These are phyloP conservation scores for Arothron firmamentum DNA, from an alignment of 2,113 vertebrate species.

Conservation along the genomic window DNA sequence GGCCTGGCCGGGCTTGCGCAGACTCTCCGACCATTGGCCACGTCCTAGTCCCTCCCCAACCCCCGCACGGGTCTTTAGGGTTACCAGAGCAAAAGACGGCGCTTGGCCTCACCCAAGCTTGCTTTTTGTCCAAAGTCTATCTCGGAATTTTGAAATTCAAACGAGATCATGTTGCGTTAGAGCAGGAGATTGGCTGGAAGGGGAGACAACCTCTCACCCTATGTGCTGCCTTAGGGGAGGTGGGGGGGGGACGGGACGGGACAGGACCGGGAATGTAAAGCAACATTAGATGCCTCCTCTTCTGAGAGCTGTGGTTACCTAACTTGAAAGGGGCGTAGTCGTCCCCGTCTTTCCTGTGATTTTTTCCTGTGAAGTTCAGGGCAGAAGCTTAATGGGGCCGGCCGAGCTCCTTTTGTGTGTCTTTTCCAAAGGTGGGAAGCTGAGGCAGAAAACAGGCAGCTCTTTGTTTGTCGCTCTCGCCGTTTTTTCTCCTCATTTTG, in stretches of 20 bases:
- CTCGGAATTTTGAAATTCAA: conserved; percentile 12
- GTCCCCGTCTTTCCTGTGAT: conserved; percentile 61
- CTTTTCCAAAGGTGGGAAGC: conserved; percentile 71
- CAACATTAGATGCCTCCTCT: conserved; percentile 47
- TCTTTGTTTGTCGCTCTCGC: conserved; percentile 33
- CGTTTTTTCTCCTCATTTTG: conserved; percentile 34
- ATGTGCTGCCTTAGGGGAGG: conserved; percentile 17
- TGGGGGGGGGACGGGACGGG: conserved; percentile 22
- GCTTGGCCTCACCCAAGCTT: conserved; percentile 10
- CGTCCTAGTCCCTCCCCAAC: conserved; percentile 29
- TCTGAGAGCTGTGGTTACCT: conserved; percentile 57
- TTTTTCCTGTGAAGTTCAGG: conserved; percentile 64
- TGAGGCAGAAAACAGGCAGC: conserved; percentile 70
- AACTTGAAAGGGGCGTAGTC: conserved; percentile 63
- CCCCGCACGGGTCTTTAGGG: conserved; percentile 22
- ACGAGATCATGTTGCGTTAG: conserved; percentile 3
- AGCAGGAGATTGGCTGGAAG: conserved; percentile 6
- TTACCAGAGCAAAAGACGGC: conserved; percentile 11
- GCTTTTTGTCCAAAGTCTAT: conserved; percentile 18
- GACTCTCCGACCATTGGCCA: conserved; percentile 18
- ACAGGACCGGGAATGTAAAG: conserved; percentile 23
- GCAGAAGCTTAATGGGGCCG: conserved; percentile 40
- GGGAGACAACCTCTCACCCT: conserved; percentile 11
- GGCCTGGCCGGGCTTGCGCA: conserved; percentile 24
- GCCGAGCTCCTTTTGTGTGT: conserved; percentile 61